Percentiles rank a stretch among this genome's conserved stretches.
These are phyloP conservation scores for Haemorhous mexicanus DNA, from an alignment of 2,113 vertebrate species.

Conservation along the genomic window DNA sequence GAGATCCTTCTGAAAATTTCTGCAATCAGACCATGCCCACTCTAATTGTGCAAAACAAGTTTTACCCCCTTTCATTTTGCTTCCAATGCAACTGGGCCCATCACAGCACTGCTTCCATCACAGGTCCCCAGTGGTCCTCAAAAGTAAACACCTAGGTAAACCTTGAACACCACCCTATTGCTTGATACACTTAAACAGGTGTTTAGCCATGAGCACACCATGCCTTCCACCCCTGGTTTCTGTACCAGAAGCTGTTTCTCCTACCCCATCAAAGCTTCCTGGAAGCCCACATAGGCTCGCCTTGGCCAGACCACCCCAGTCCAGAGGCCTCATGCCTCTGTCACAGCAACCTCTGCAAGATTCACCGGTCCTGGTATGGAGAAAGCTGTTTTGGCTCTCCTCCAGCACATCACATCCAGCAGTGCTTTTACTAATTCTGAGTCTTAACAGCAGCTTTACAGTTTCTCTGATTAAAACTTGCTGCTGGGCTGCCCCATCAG, in stretches of 20 bases:
- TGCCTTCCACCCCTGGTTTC: not conserved
- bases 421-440: not conserved
- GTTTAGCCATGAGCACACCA: not conserved
- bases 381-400: not conserved
- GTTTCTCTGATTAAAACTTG: not conserved
- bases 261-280: not conserved
- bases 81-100: not conserved
- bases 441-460: not conserved
- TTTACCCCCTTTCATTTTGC: not conserved
- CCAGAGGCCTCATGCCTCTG: not conserved
- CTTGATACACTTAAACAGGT: not conserved
- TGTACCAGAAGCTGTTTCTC: not conserved
- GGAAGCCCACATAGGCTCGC: fast-evolving
- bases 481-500: not conserved
- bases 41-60: not conserved
- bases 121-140: not conserved
- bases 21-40: not conserved
- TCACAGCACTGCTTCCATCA: not conserved
- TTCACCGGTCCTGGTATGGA: not conserved
- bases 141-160: not conserved
- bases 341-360: not conserved
- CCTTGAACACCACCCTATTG: not conserved
- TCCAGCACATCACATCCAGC: not conserved
- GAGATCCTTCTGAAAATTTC: not conserved
- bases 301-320: fast-evolving